Base-by-base conservation (phyloP, 2,113 vertebrate genomes). In the Pan paniscus region DNA sequence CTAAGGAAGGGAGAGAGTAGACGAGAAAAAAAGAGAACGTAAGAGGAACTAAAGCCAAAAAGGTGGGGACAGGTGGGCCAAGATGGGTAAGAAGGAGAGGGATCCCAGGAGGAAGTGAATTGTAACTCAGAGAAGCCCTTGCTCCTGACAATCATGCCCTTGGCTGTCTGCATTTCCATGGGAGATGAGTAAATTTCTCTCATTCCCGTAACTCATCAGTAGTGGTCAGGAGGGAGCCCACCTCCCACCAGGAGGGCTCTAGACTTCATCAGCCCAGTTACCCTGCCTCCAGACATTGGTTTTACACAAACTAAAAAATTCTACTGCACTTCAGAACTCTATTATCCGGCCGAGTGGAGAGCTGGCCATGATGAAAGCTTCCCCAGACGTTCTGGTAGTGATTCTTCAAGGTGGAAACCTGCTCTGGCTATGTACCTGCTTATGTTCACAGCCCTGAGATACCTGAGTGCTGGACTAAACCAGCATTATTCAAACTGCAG, bases 181-280 rank as follows among this genome's bases (percentile, higher is more conserved):
- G 76, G 13, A 38, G 12, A 27, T 27, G 8, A 2, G 20, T 1
- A 6, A 1, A n/a, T 12, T 17, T 30, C 22, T 70, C 40, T 30
- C 14, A 0, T 35, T 48, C 46, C 4, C 0, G 1, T 16, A 16
- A 16, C 17, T 32, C 13, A 32, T 20, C 48, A n/a, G 30, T 11
- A 22, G 20, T 30, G 7, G n/a, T 16, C 32, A 35, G 6, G 64
- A 90, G 27, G 10, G 57, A 90, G 23, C 20, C n/a, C 1, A 3
- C 17, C 22, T 30, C 11, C 61, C 2, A 0, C 9, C 25, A 7
- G 17, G 1, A 48, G 6, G 0, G 0, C 25, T 20, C n/a, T 38
- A 12, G 38, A 23, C 0, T 35, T 48, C 8, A 2, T 81, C n/a
- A 40, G 46, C 14, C 18, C 8, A 4, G n/a, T 10, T 8, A 5